Evolutionary conservation across 2,797 vertebrate genomes (phyloP), one percentile per base, ranked within the genome.

Genomic region (Prunella strophiata): DNA sequence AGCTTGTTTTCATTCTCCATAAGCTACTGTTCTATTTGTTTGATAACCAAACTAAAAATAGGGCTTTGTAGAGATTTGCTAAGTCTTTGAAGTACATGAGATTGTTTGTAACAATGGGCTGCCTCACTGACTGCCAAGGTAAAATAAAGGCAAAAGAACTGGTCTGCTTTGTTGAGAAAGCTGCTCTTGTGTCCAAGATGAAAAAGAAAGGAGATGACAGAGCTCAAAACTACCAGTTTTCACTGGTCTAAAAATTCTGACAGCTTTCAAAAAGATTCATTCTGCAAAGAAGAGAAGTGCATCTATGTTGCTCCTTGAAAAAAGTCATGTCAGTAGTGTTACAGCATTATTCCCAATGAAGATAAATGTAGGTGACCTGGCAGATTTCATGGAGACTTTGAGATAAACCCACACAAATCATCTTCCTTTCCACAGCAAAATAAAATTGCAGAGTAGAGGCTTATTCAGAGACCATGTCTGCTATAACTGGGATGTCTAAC

Each of bases 201-300:
- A 91, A 61, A 87, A 87, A 82, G 62, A 79, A 91, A 80, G 23
- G 63, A 92, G 32, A 55, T 84, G 79, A 61, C 70, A 57, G 9
- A 27, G 45, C 73, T 93, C 79, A 84, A 82, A 96, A 20, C 3
- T 47, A 58, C 59, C 66, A 13, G 8, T 70, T 94, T 91, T 85
- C 79, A 54, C 45, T 47, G 62, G 40, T 70, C 32, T 92, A 43
- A 88, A 88, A 94, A 86, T 45, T 70, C 82, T 21, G 21, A 80
- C 70, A 85, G 87, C 89, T 94, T 96, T 93, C 89, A 84, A 7
- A 92, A 91, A 84, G 55, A 88, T 92, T 78, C 91, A 73, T 92
- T n/a, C 58, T 7, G 1, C 79, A 73, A 68, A 86, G 52, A 80
- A 18, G 36, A 88, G 45, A 36, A 34, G 47, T 50, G 14, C 12